Evolutionary conservation across 2,888 invertebrate species (phyloP).

Genomic region (Drosophila limbata): DNA sequence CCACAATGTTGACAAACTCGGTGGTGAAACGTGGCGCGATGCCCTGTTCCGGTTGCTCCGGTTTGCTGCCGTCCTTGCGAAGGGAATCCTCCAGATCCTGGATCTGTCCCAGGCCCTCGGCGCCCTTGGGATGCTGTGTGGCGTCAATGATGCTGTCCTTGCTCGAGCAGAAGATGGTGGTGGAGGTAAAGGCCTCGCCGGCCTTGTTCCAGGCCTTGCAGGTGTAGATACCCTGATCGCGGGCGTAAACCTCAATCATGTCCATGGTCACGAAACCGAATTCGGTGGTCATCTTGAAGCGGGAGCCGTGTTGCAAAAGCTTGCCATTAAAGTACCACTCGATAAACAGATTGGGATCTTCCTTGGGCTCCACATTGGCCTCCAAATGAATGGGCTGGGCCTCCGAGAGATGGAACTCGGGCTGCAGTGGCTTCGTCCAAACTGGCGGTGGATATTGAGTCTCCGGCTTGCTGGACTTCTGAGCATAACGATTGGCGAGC

Average conservation of each 20-base stretch:
- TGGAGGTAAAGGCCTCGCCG: slow-evolving; percentile 96
- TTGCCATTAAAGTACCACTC: slow-evolving; percentile 98
- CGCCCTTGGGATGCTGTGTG: slow-evolving; percentile 98
- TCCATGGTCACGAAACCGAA: slow-evolving; percentile 98
- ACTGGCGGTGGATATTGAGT: slow-evolving; percentile 93
- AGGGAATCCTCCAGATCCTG: slow-evolving; percentile 95
- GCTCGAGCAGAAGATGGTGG: slow-evolving; percentile 93
- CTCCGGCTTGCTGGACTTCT: slow-evolving; percentile 90
- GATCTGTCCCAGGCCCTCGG: slow-evolving; percentile 95
- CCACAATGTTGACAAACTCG: slow-evolving; percentile 92
- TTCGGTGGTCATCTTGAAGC: slow-evolving; percentile 96
- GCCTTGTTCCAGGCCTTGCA: slow-evolving; percentile 95
- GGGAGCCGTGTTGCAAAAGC: slow-evolving; percentile 92
- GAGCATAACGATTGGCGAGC: slow-evolving; percentile 89
- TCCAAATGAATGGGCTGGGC: slow-evolving; percentile 95
- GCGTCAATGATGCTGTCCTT: slow-evolving; percentile 94
- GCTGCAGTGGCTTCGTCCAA: slow-evolving; percentile 93
- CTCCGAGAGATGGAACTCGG: slow-evolving; percentile 93
- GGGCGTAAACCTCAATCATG: slow-evolving; percentile 95
- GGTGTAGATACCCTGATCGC: slow-evolving; percentile 97
- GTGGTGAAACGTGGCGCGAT: slow-evolving; percentile 95
- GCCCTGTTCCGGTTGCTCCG: slow-evolving; percentile 91
- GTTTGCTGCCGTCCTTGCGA: slow-evolving; percentile 89
- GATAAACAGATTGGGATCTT: slow-evolving; percentile 95
- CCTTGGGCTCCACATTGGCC: slow-evolving; percentile 97